phyloP scores from a whole-genome alignment of 2,797 vertebrate genomes.

The Danio aesculapii region DNA sequence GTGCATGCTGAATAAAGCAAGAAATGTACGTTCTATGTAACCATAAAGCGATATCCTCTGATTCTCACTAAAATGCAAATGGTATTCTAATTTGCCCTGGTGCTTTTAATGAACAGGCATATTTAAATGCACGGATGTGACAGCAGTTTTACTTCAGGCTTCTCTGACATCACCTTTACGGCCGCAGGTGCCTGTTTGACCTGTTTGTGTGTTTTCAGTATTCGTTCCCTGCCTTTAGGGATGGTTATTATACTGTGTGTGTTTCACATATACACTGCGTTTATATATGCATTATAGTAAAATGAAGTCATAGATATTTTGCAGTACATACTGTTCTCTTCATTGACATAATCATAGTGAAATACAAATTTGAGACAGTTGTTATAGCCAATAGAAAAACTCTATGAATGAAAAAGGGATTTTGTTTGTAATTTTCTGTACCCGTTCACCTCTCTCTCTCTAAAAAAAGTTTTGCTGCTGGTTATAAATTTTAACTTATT shows the following conservation, averaged over 20 bases:
- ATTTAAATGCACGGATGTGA: not conserved
- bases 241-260: not conserved
- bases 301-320: not conserved
- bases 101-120: not conserved
- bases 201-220: constrained; percentile 7
- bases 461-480: no score
- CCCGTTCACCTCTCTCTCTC: no score
- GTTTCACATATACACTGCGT: constrained; percentile 32
- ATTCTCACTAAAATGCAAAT: not conserved
- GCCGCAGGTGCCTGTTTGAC: not conserved
- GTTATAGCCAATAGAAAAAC: no score
- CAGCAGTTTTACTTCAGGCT: not conserved
- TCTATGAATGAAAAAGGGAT: no score
- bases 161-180: constrained; percentile 16
- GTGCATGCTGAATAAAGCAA: not conserved
- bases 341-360: not conserved
- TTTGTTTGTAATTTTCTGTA: no score
- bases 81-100: not conserved
- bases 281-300: constrained; percentile 45
- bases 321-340: not conserved
- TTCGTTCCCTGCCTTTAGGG: not conserved
- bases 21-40: not conserved
- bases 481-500: no score
- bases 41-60: not conserved
- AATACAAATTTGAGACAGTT: no score